phyloP scores from a whole-genome alignment of 2,797 vertebrate species.

The Peromyscus aztecus region DNA sequence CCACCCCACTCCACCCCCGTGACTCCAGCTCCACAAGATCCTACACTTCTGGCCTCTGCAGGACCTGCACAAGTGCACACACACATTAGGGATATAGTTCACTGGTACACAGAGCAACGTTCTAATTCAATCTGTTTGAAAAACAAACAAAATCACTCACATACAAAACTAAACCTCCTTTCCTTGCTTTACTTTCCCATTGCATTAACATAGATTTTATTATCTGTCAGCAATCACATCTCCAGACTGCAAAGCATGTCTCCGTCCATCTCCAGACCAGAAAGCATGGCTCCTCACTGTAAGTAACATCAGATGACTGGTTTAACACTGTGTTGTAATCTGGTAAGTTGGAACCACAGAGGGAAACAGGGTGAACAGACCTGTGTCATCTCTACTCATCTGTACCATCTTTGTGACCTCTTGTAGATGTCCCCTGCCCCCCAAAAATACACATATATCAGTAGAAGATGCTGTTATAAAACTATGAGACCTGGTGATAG shows the following conservation, averaged over 20 bases:
- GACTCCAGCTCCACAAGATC: too few relatives aligned
- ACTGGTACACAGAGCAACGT: neutral
- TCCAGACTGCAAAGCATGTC: too few relatives aligned
- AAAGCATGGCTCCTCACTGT: neutral
- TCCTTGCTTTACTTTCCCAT: neutral
- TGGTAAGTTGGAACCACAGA: rapidly evolving
- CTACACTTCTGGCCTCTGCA: too few relatives aligned
- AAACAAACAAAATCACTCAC: neutral
- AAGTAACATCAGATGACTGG: neutral
- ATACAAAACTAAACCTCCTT: neutral
- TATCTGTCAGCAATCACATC: neutral
- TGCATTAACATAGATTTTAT: neutral
- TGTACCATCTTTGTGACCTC: neutral
- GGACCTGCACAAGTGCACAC: too few relatives aligned
- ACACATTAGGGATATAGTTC: too few relatives aligned
- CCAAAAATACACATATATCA: neutral
- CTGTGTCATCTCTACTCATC: neutral
- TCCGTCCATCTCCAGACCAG: neutral
- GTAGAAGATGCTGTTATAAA: neutral
- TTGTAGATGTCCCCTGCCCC: neutral
- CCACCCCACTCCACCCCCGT: too few relatives aligned
- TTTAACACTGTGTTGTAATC: neutral
- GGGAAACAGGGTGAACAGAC: neutral
- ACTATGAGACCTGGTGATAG: neutral
- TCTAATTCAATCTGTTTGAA: neutral